Conservation (phyloP, 2,888 invertebrate genomes). For the Trilocha varians region DNA sequence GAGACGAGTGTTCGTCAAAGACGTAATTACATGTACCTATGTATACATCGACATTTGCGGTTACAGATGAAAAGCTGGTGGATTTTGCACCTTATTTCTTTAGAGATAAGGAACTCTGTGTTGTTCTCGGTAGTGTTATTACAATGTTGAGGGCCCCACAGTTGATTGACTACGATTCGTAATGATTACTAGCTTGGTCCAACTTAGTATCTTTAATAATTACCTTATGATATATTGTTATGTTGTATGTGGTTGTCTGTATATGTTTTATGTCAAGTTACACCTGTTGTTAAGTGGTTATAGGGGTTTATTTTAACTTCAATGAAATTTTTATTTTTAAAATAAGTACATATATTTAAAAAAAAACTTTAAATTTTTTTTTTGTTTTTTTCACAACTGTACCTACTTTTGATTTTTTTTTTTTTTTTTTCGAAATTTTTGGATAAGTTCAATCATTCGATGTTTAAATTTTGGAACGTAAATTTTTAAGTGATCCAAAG, state of each 20-base stretch:
- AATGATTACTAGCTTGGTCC: constrained; percentile 49
- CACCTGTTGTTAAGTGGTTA: too few species aligned
- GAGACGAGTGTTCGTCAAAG: constrained; percentile 58
- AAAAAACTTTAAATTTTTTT: too few species aligned
- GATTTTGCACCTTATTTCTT: constrained; percentile 24
- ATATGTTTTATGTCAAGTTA: too few species aligned
- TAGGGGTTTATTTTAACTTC: too few species aligned
- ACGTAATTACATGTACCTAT: constrained; percentile 54
- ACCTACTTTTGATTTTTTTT: background rate
- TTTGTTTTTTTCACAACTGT: too few species aligned
- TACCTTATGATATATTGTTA: background rate
- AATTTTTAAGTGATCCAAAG: constrained; percentile 25
- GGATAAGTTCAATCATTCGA: background rate
- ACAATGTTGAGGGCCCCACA: constrained; percentile 45
- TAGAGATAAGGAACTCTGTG: constrained; percentile 15
- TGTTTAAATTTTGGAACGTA: background rate
- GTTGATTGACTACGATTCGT: constrained; percentile 63
- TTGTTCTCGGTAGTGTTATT: constrained; percentile 19
- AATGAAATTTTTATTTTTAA: too few species aligned
- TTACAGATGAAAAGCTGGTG: constrained; percentile 12
- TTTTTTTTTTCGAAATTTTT: too few species aligned
- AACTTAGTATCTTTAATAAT: background rate
- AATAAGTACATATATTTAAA: too few species aligned
- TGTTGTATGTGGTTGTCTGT: too few species aligned
- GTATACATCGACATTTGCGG: constrained; percentile 45